Evolutionary conservation across 2,888 invertebrate species (phyloP).

Genomic region (Altica lythri): DNA sequence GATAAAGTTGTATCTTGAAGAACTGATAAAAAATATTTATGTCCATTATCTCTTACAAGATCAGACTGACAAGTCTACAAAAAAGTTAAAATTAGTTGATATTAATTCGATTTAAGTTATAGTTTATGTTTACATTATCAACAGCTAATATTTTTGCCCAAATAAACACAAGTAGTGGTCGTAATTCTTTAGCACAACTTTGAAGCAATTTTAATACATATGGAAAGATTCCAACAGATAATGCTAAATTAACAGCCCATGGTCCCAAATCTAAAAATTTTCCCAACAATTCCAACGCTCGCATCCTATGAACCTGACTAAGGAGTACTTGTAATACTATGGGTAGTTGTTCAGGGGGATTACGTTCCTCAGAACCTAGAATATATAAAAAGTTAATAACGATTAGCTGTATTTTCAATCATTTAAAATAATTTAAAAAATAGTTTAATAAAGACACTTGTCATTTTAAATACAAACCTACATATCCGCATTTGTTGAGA

Average conservation of each 20-base stretch:
- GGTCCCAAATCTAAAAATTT: constrained; percentile 93
- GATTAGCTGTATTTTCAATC: too few relatives aligned
- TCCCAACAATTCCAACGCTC: constrained; percentile 92
- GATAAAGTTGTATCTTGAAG: constrained; percentile 85
- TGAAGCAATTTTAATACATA: constrained; percentile 97
- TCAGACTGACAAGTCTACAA: constrained; percentile 91
- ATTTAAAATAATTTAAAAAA: too few relatives aligned
- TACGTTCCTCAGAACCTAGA: constrained; percentile 68
- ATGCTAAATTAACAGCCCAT: constrained; percentile 93
- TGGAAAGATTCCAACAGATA: constrained; percentile 98
- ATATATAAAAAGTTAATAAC: not conserved
- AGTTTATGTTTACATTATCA: constrained; percentile 75
- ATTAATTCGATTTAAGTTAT: not conserved
- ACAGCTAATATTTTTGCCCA: constrained; percentile 99
- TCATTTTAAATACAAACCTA: too few relatives aligned
- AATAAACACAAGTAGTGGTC: constrained; percentile 93
- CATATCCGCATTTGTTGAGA: too few relatives aligned
- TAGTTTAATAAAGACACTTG: too few relatives aligned
- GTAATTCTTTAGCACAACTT: constrained; percentile 88
- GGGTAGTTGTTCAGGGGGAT: constrained; percentile 93
- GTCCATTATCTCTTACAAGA: constrained; percentile 89
- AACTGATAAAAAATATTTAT: constrained; percentile 92
- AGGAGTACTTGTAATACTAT: constrained; percentile 89
- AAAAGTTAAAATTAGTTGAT: constrained; percentile 7
- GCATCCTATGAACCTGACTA: constrained; percentile 84